phyloP scores from a whole-genome alignment of 2,113 vertebrate genomes.

The Lipophrys pholis region DNA sequence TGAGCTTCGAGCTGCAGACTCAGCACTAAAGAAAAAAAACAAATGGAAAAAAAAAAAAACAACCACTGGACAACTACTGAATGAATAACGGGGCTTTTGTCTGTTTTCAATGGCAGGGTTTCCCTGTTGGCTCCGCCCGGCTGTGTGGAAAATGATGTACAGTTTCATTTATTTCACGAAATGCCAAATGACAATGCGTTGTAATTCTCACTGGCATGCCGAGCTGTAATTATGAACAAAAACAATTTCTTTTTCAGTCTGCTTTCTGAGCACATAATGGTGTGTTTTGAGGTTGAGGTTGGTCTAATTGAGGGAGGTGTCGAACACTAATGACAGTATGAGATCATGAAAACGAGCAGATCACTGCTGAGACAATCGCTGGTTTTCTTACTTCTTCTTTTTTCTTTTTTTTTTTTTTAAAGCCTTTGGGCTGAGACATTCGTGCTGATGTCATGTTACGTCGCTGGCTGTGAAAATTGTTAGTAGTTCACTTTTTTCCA shows the following conservation, averaged over 20 bases:
- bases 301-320: constrained; percentile 5
- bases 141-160: constrained; percentile 36
- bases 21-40: constrained; percentile 17
- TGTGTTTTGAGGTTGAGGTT: constrained; percentile 9
- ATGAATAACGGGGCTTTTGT: constrained; percentile 24
- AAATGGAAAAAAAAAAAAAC: background rate
- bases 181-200: constrained; percentile 51
- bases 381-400: background rate
- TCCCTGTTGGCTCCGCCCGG: constrained; percentile 18
- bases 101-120: constrained; percentile 16
- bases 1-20: constrained; percentile 39
- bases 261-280: constrained; percentile 1
- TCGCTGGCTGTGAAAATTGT: constrained; percentile 47
- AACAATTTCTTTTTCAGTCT: constrained; percentile 8
- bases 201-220: constrained; percentile 13
- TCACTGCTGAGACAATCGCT: constrained; percentile 60
- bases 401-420: constrained; percentile 9
- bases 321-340: constrained; percentile 33
- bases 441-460: constrained; percentile 46
- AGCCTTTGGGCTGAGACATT: constrained; percentile 22
- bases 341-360: constrained; percentile 35
- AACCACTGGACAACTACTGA: too few relatives aligned
- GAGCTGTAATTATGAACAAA: background rate
- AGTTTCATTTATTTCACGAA: constrained; percentile 20
- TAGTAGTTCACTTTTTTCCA: constrained; percentile 23